Evolutionary conservation across 2,113 vertebrate genomes (phyloP).

Genomic region (Entelurus aequoreus): DNA sequence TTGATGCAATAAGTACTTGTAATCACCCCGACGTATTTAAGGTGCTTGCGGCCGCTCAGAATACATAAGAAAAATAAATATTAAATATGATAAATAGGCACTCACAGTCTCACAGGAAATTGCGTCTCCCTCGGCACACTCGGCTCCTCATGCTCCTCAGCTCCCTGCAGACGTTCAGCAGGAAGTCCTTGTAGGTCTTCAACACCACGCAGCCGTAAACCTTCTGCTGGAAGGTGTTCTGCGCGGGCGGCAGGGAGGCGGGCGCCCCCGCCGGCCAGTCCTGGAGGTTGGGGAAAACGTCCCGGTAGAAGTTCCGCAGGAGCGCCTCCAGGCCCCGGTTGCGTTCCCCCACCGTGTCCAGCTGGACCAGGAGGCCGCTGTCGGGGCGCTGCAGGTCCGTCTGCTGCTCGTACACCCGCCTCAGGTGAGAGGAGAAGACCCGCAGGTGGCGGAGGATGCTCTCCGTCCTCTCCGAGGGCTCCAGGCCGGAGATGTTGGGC

Average conservation of each 20-base stretch:
- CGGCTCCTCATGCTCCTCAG: conserved; percentile 52
- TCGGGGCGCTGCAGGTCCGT: conserved; percentile 52
- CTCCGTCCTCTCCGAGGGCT: conserved; percentile 47
- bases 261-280: conserved; percentile 45
- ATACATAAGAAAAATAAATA: conserved; percentile 59
- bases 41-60: too few species aligned
- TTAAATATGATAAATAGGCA: conserved; percentile 68
- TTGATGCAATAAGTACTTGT: not conserved
- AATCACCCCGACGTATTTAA: not conserved
- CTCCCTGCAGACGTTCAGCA: conserved; percentile 48
- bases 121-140: conserved; percentile 35
- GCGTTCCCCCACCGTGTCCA: not conserved
- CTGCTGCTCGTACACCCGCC: conserved; percentile 68
- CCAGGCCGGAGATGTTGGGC: conserved; percentile 62
- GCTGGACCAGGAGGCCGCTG: conserved; percentile 36
- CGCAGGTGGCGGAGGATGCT: conserved; percentile 59
- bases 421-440: conserved; percentile 61
- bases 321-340: conserved; percentile 21
- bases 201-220: conserved; percentile 72
- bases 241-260: conserved; percentile 53
- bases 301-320: conserved; percentile 48
- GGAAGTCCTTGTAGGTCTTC: conserved; percentile 60
- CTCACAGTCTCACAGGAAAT: not conserved
- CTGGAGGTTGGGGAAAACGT: conserved; percentile 64
- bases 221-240: conserved; percentile 74